A percentile compares a stretch with the other conserved stretches of the same genome.
phyloP scores from a whole-genome alignment of 2,888 invertebrate genomes.

The Tetragnatha montana region DNA sequence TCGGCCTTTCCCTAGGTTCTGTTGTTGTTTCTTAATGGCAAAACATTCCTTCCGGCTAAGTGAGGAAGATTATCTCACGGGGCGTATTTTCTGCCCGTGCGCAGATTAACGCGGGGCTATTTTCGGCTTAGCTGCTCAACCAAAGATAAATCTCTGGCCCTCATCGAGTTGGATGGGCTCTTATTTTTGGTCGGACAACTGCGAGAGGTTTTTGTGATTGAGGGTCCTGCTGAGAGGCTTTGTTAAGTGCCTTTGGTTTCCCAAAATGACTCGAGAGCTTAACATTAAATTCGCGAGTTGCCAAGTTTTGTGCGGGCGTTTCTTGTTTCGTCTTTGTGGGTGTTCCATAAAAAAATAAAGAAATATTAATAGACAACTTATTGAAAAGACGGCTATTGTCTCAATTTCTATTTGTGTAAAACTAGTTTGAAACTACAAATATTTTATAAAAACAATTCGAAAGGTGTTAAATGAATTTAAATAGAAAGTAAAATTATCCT shows the following conservation, averaged over 20 bases:
- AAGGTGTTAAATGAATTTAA: no score
- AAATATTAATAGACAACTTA: no score
- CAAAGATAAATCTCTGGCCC: conserved; percentile 33
- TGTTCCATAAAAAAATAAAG: no score
- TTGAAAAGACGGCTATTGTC: no score
- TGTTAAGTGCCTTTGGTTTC: background rate
- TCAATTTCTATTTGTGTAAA: no score
- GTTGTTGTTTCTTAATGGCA: conserved; percentile 52
- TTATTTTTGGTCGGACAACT: background rate
- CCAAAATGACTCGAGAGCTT: background rate
- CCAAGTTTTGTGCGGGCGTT: no score
- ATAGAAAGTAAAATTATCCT: no score
- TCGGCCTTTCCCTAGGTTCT: background rate
- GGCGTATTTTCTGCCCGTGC: conserved; percentile 53
- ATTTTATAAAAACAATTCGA: no score
- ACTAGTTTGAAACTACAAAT: no score
- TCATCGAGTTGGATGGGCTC: background rate
- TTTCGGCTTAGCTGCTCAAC: conserved; percentile 41
- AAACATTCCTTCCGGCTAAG: conserved; percentile 47
- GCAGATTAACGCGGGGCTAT: conserved; percentile 54
- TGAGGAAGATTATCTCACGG: conserved; percentile 54
- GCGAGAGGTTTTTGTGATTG: background rate
- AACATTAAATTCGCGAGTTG: no score
- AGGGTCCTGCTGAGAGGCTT: background rate
- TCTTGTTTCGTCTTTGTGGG: no score